A percentile compares a stretch with the other conserved stretches of the same genome.
Conservation (phyloP, 2,888 invertebrate genomes). For the Scaptomyza reducta region DNA sequence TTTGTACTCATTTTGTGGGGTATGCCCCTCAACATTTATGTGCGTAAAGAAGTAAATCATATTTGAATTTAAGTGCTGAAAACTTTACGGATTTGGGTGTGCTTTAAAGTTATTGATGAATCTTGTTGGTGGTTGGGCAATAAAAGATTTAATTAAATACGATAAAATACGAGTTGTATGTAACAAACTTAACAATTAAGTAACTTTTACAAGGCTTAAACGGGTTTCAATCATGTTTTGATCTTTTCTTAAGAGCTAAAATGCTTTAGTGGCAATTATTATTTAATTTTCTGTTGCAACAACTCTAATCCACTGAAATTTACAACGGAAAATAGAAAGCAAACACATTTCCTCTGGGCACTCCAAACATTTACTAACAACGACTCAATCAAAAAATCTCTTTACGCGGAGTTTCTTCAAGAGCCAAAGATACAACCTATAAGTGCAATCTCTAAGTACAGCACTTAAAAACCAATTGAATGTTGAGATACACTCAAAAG, state of each 20-base stretch:
- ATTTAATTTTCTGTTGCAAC: no score
- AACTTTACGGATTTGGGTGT: constrained; percentile 25
- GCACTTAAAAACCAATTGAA: constrained; percentile 28
- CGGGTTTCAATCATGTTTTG: no score
- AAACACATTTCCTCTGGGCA: neutral
- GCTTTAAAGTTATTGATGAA: neutral
- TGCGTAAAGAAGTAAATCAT: constrained; percentile 19
- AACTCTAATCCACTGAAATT: no score
- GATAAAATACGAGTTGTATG: no score
- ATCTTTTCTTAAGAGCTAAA: no score
- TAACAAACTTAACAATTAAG: no score
- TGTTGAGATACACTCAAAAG: constrained; percentile 9
- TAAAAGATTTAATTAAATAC: no score
- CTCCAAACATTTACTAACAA: constrained; percentile 1
- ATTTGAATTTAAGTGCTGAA: constrained; percentile 14
- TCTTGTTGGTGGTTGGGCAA: no score
- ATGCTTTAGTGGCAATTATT: no score
- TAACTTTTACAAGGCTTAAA: no score
- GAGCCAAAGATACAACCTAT: constrained; percentile 14
- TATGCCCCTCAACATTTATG: constrained; percentile 10
- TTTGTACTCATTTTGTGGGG: constrained; percentile 16
- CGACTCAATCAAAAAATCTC: constrained; percentile 3
- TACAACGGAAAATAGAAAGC: neutral
- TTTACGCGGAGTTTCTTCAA: neutral
- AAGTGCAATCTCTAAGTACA: constrained; percentile 22